Evolutionary conservation across 2,888 invertebrate species (phyloP), one percentile per base, ranked within the genome.

Genomic region (Polyommatus iphigenia): DNA sequence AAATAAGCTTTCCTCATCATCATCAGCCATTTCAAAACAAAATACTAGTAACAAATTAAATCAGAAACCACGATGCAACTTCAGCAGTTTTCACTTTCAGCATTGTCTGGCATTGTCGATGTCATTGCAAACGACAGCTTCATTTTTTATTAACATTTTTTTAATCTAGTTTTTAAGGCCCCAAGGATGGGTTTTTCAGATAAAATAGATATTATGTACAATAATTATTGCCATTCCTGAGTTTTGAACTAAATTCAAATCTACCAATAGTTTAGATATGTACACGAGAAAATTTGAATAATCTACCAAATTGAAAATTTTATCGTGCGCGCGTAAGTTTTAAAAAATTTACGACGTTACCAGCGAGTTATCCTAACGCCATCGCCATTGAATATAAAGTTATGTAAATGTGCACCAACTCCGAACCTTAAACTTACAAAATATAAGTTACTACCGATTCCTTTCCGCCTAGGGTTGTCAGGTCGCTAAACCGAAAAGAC

Each of bases 351-450:
- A 93, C 90, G 92, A 90, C 86, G 87, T 90, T 88, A 89, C 89
- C 87, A 87, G 89, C 88, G 88, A 92, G 87, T 91, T 89, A 86
- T 86, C 88, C 87, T 87, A 67, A 67, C 29, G 29, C 67, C 88
- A 85, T 86, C 88, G 87, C 87, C 89, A 87, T 89, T 91, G 92
- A 90, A 93, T 93, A 88, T 90, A 91, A 91, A 93, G 90, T 92
- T 93, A 93, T 93, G 93, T 87, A 90, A 92, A 93, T 93, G 86
- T 89, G 88, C 89, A 89, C 85, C 84, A 88, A 90, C 88, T 90
- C 85, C 81, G 87, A 85, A 89, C 87, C 89, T 90, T 90, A 89
- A 89, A 90, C 88, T 91, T 90, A 87, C 88, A 89, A 90, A 91
- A 89, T 88, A 87, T 80, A 86, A 90, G 86, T 90, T 89, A 88